These are phyloP conservation scores for Channa striata DNA, from an alignment of 2,797 vertebrate species.

Conservation along the genomic window DNA sequence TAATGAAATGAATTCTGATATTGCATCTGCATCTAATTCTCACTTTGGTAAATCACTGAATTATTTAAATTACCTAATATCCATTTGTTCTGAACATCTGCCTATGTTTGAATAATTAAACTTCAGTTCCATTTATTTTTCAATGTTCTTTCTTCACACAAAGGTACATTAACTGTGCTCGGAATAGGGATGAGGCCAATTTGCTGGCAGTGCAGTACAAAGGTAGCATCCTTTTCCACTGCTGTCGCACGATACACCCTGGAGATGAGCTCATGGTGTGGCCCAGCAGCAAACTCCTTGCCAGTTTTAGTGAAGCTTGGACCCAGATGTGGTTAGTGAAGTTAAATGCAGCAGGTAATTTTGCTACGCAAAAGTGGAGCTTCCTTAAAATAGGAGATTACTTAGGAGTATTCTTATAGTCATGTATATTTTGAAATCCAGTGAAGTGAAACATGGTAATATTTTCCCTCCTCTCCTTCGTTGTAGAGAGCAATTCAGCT, in stretches of 20 bases:
- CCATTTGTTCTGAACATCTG: too few relatives aligned
- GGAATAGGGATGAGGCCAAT: conserved; percentile 92
- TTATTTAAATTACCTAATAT: background rate
- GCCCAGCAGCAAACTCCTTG: conserved; percentile 89
- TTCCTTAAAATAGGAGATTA: background rate
- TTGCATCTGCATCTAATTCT: background rate
- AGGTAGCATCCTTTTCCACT: conserved; percentile 93
- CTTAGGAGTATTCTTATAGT: background rate
- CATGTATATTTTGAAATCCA: background rate
- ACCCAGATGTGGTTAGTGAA: conserved; percentile 77
- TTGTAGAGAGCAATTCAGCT: conserved; percentile 57
- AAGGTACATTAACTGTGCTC: conserved; percentile 93
- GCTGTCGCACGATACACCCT: conserved; percentile 87
- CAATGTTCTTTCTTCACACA: background rate
- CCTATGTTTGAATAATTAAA: too few relatives aligned
- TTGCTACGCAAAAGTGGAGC: rapidly evolving
- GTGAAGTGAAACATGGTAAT: background rate
- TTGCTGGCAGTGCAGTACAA: conserved; percentile 94
- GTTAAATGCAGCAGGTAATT: conserved; percentile 71
- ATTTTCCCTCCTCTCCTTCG: background rate
- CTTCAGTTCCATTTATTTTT: background rate
- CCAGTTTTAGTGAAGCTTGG: conserved; percentile 75
- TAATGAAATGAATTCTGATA: conserved; percentile 39
- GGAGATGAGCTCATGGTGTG: conserved; percentile 95
- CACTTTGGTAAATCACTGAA: background rate